Conservation (phyloP, 2,113 vertebrate genomes). For the Sarotherodon lohbergeri region DNA sequence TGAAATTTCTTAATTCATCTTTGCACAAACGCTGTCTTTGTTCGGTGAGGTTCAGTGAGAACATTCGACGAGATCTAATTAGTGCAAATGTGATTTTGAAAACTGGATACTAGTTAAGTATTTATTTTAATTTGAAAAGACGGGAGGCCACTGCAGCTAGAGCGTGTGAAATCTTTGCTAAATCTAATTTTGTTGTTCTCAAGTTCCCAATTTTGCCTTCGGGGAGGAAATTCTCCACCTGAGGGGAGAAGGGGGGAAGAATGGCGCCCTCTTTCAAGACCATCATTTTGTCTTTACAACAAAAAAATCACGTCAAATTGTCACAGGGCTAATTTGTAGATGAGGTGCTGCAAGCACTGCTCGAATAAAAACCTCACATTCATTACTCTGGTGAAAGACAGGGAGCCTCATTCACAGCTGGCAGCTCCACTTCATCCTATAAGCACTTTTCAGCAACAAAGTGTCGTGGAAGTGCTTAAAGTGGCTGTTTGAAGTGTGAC, state of each 20-base stretch:
- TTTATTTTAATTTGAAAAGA: not conserved
- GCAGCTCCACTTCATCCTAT: not conserved
- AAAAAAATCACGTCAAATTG: constrained; percentile 12
- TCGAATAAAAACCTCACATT: not conserved
- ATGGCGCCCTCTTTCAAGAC: not conserved
- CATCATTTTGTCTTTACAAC: constrained; percentile 29
- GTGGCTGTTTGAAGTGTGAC: constrained; percentile 36
- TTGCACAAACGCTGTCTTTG: not conserved
- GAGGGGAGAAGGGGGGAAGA: not conserved
- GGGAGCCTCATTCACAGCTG: not conserved
- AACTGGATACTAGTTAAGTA: not conserved
- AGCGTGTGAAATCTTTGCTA: not conserved
- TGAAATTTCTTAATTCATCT: not conserved
- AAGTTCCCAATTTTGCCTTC: not conserved
- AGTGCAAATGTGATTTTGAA: not conserved
- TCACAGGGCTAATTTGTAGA: not conserved
- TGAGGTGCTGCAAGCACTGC: not conserved
- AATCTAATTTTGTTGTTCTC: not conserved
- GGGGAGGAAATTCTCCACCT: not conserved
- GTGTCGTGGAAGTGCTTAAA: constrained; percentile 12
- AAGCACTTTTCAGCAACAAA: not conserved
- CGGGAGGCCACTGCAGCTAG: not conserved
- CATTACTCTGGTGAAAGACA: not conserved
- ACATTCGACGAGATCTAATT: not conserved
- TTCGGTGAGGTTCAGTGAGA: not conserved